Evolutionary conservation across 1,140 invertebrate genomes (phyloP).

Genomic region (Protaetia brevitarsis): DNA sequence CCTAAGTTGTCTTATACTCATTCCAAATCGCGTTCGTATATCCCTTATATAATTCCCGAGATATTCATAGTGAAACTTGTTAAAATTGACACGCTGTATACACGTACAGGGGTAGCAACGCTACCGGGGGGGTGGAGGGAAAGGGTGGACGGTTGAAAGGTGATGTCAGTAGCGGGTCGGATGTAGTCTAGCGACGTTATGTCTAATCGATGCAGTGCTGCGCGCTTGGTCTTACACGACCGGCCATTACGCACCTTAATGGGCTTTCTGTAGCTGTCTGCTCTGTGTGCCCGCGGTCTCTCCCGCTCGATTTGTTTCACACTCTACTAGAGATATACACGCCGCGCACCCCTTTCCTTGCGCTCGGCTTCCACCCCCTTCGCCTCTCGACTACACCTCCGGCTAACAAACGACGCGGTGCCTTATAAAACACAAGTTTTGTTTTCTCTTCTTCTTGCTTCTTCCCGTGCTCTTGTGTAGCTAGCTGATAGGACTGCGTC

Average conservation of each 20-base stretch:
- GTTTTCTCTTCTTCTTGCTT: slow-evolving; percentile 7
- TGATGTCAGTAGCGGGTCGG: slow-evolving; percentile 30
- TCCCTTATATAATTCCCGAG: too few relatives aligned
- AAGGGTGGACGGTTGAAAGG: slow-evolving; percentile 23
- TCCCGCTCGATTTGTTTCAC: slow-evolving; percentile 25
- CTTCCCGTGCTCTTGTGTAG: too few relatives aligned
- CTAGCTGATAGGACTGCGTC: not conserved
- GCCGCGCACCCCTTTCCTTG: slow-evolving; percentile 5
- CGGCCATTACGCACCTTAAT: slow-evolving; percentile 53
- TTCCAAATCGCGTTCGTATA: too few relatives aligned
- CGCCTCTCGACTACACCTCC: not conserved
- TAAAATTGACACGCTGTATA: too few relatives aligned
- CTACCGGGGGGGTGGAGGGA: not conserved
- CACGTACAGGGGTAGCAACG: not conserved
- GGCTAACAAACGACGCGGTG: slow-evolving; percentile 1
- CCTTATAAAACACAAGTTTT: slow-evolving; percentile 15
- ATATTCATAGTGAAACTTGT: too few relatives aligned
- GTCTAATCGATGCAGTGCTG: slow-evolving; percentile 54
- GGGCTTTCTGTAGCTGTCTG: slow-evolving; percentile 43
- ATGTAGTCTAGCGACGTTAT: slow-evolving; percentile 47
- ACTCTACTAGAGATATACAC: slow-evolving; percentile 22
- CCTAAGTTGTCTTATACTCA: too few relatives aligned
- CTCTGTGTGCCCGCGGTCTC: slow-evolving; percentile 35
- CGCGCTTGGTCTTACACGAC: slow-evolving; percentile 48
- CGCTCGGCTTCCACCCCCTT: not conserved